phyloP scores from a whole-genome alignment of 92 coral and sea anemone genomes.

The Scolanthus callimorphus region DNA sequence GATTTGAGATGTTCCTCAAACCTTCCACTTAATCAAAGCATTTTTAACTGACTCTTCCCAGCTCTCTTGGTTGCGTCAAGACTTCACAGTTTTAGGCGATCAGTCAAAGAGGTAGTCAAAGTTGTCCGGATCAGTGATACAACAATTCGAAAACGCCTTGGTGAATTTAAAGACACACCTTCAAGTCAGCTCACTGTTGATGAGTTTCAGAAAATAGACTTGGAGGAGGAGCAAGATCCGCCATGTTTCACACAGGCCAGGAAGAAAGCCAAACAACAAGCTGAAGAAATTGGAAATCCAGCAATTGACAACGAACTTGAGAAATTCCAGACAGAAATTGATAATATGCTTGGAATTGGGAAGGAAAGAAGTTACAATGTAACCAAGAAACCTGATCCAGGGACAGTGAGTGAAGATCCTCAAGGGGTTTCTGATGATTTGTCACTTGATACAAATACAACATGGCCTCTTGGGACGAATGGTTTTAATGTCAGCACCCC shows the following conservation, averaged over 20 bases:
- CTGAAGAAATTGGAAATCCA: slow-evolving; percentile 76
- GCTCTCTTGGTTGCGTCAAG: slow-evolving; percentile 95
- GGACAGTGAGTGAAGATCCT: too few relatives aligned
- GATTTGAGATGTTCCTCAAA: too few relatives aligned
- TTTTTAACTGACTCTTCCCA: too few relatives aligned
- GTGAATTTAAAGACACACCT: slow-evolving; percentile 92
- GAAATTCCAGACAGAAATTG: slow-evolving; percentile 61
- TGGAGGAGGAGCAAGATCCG: slow-evolving; percentile 98
- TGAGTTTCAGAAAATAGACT: slow-evolving; percentile 89
- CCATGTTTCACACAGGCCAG: slow-evolving; percentile 90
- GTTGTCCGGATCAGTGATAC: slow-evolving; percentile 94
- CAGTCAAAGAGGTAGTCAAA: slow-evolving; percentile 85
- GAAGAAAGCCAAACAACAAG: slow-evolving; percentile 83
- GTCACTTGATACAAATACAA: too few relatives aligned
- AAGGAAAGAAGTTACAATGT: too few relatives aligned
- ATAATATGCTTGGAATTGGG: slow-evolving; percentile 61
- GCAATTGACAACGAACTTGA: slow-evolving; percentile 80
- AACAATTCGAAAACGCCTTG: slow-evolving; percentile 86
- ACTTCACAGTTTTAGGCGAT: slow-evolving; percentile 84
- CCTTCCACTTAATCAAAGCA: too few relatives aligned
- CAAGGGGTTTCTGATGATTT: too few relatives aligned
- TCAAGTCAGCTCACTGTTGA: slow-evolving; percentile 95
- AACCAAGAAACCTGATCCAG: too few relatives aligned
- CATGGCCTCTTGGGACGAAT: too few relatives aligned
- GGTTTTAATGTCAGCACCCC: too few relatives aligned